Evolutionary conservation across 2,888 invertebrate genomes (phyloP), one percentile per base, ranked within the genome.

Genomic region (Plagiodera versicolora): DNA sequence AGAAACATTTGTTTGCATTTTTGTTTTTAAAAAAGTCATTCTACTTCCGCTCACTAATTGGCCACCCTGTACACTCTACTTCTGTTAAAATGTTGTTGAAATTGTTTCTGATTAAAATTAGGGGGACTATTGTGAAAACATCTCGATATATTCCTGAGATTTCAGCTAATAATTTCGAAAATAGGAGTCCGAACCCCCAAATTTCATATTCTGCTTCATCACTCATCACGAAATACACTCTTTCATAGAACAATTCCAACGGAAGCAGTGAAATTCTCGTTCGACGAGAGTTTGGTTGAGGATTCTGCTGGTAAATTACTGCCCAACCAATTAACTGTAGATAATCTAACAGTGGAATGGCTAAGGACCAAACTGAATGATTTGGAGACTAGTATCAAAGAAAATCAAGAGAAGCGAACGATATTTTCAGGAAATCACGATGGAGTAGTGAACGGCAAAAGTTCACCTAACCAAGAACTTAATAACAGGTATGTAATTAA

Each of bases 331-430:
- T 79, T 97, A 67, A 93, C 95, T 0, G 92, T 96, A 0, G 95
- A 97, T 79, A 95, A 95, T 79, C 85, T 95, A 28, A 97, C 96
- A 0, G 89, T 94, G 39, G 95, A 95, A 74, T 92, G 92, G 89
- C 81, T 97, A 58, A 87, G 92, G 72, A 89, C 89, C 67, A 91
- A 91, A 75, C 81, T 93, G 56, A 85, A 83, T 14, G 94, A 94
- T 70, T 79, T 94, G 64, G 94, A 94, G 79, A 78, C 83, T n/a
- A 84, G 87, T n/a, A 82, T 94, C 44, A 91, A 89, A 76, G 89
- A 91, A 58, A 89, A 87, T 64, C 89, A 93, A 75, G 89, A 90
- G 74, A 89, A 87, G 71, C 55, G 64, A 10, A 53, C 53, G 2
- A 53, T 54, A 4, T 58, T 67, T 20, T 71, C 71, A 1, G 66